Base-by-base conservation (phyloP, 2,888 invertebrate species). In the Drosophila limbata region DNA sequence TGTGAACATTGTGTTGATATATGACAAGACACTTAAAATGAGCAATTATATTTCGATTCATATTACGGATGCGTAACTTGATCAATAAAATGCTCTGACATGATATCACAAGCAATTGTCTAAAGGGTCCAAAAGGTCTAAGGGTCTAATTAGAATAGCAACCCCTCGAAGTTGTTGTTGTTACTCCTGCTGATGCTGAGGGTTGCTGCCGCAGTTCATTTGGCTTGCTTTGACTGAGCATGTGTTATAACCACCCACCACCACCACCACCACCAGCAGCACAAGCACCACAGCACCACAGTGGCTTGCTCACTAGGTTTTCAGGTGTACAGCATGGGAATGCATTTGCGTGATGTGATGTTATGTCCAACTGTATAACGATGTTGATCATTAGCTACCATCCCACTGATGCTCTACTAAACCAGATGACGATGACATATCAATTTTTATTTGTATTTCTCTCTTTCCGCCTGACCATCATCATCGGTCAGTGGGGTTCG, bases 381-480 rank as follows among this genome's bases (percentile, higher is more conserved):
- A 68, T 77, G 61, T 42, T 61, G 60, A 73, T 85, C 82, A 88
- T 88, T 85, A 84, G 76, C 72, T 57, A 33, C 19, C 39, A 51
- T 52, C 51, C 48, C 48, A 50, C 48, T 15, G 86, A 81, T 85
- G 88, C 81, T 85, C 86, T 75, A 88, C 69, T 86, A 81, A 81
- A 88, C 80, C 90, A 90, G 90, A 90, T 90, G 90, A 90, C 91
- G 81, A 90, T 91, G 91, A 89, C 90, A 84, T 82, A 79, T 84
- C 82, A 84, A 79, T 81, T 82, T 77, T 84, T 73, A 61, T 28
- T 39, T 55, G 66, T 15, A 33, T 50, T 39, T 6, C 42, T 59
- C 60, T 9, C 37, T 39, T 25, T 25, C 6, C 25, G 25, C 5
- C 40, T 70, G 56, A 17, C 39, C 25, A 25, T 25, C 25, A 25